Percentiles rank a stretch among this genome's conserved stretches.
Conservation (phyloP, 2,888 invertebrate genomes). For the Drosophila melanosoma region DNA sequence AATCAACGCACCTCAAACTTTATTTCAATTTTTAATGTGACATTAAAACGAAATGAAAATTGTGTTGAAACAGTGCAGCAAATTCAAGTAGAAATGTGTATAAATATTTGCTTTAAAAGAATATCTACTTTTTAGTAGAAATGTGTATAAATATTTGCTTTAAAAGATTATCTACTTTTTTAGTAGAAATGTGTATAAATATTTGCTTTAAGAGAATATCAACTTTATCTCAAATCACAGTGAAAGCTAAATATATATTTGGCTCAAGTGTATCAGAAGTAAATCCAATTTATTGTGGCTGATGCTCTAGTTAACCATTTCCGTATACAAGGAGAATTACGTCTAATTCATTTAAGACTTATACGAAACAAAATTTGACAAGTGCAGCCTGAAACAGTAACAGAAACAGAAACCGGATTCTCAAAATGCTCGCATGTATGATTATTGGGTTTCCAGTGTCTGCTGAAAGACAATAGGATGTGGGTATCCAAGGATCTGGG, state of each 20-base stretch:
- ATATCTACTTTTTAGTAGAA: neutral
- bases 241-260: neutral
- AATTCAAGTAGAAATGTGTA: neutral
- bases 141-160: too few species aligned
- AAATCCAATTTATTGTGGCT: conserved; percentile 43
- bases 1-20: neutral
- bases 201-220: neutral
- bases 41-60: neutral
- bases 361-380: conserved; percentile 59
- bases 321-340: conserved; percentile 33
- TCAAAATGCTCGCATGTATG: conserved; percentile 16
- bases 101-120: too few species aligned
- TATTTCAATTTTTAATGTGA: neutral
- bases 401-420: conserved; percentile 24
- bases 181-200: too few species aligned
- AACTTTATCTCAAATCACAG: conserved; percentile 12
- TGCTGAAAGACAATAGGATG: conserved; percentile 44
- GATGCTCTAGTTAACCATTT: conserved; percentile 8
- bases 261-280: conserved; percentile 42
- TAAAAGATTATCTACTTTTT: neutral
- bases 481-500: conserved; percentile 34
- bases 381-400: conserved; percentile 22
- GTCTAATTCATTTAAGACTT: conserved; percentile 55
- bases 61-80: neutral
- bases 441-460: conserved; percentile 12